These are phyloP conservation scores for Microcebus tavaratra DNA, from an alignment of 2,113 vertebrate genomes.

Conservation along the genomic window DNA sequence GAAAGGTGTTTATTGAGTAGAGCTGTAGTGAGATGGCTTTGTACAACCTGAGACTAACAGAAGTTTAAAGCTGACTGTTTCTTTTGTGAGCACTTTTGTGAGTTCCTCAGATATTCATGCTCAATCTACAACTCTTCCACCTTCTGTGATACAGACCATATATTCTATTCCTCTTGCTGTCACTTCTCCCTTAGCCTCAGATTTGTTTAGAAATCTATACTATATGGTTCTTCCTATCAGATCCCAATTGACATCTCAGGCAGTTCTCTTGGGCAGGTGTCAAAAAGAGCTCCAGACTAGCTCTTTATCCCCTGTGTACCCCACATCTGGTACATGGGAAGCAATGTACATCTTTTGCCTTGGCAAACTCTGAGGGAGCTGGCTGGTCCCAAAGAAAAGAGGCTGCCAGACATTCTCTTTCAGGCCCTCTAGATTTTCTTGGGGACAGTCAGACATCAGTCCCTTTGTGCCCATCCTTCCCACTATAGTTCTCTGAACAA, in stretches of 20 bases:
- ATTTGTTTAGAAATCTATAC: not conserved
- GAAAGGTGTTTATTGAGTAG: not conserved
- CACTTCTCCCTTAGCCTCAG: not conserved
- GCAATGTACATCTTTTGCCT: not conserved
- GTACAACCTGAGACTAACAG: not conserved
- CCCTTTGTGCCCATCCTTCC: not conserved
- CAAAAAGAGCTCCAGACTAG: not conserved
- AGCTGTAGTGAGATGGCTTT: not conserved
- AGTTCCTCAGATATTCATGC: not conserved
- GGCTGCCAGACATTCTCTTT: not conserved
- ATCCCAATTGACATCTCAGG: not conserved
- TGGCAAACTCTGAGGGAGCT: not conserved
- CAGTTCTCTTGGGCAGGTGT: not conserved
- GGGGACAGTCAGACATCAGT: not conserved
- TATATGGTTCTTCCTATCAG: not conserved
- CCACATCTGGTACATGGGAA: not conserved
- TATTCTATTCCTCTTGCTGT: not conserved
- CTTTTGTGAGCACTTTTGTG: not conserved
- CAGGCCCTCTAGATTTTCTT: not conserved
- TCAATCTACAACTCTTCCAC: not conserved
- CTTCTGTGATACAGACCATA: not conserved
- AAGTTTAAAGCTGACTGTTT: not conserved
- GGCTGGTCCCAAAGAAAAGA: not conserved
- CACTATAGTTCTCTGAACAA: not conserved
- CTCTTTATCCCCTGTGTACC: not conserved